Percentiles rank a stretch among this genome's conserved stretches.
These are phyloP conservation scores for Rapana venosa DNA, from an alignment of 2,888 invertebrate species.

Conservation along the genomic window DNA sequence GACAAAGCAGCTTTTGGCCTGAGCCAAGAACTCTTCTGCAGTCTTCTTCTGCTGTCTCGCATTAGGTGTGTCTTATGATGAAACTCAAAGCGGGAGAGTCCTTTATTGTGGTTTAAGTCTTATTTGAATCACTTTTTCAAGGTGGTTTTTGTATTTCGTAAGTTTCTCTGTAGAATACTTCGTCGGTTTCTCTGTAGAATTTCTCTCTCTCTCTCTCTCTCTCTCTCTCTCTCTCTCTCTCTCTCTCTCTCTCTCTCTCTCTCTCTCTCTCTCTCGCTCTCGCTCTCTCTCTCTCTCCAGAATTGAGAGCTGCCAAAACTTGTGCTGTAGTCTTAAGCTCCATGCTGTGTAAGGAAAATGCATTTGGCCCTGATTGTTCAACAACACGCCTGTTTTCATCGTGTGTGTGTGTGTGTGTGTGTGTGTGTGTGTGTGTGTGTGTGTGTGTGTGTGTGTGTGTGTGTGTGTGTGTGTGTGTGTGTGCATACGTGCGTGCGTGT, in stretches of 20 bases:
- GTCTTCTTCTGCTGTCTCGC: no score
- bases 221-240: slow-evolving; percentile 15
- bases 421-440: background rate
- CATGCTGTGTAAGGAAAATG: background rate
- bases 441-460: background rate
- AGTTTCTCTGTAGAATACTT: no score
- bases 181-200: no score
- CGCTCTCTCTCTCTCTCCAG: background rate
- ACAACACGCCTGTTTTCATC: background rate
- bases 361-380: background rate
- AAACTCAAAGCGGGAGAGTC: no score
- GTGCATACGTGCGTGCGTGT: background rate
- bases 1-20: no score
- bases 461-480: background rate
- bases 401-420: background rate
- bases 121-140: no score
- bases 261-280: slow-evolving; percentile 10
- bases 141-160: no score
- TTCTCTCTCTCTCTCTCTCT: background rate
- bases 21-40: no score
- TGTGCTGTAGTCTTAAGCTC: no score
- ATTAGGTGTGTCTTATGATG: no score
- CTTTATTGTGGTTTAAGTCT: no score
- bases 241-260: background rate
- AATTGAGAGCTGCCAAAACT: no score